Evolutionary conservation across 2,113 vertebrate genomes (phyloP), one percentile per base, ranked within the genome.

Genomic region (Cisticola juncidis): DNA sequence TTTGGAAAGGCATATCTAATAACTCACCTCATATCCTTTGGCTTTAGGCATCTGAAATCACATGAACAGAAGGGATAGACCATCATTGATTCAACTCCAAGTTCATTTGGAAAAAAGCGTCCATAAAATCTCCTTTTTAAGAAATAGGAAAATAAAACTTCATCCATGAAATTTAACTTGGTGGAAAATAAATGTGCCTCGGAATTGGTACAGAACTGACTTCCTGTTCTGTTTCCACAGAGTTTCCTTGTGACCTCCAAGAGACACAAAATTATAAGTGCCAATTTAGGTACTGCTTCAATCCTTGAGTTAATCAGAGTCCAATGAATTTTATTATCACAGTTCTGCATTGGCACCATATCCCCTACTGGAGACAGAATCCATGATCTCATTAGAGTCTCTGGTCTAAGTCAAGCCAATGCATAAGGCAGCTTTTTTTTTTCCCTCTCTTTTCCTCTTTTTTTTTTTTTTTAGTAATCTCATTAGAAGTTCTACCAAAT

Each of bases 1-100:
- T 84, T 94, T 93, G 94, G 77, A 95, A 97, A 98, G 90, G 50
- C 93, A 96, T 96, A 96, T 96, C 96, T 98, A 98, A 98, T 97
- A 98, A 97, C 90, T 74, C 87, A 92, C 88, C 88, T 96, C 85
- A 88, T 95, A 95, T 95, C 88, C 80, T 71, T 66, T 97, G 94
- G 92, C 95, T 98, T 95, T 96, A 95, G 88, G 97, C 88, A 94
- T 96, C 29, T 68, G 71, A 96, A 94, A 86, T 86, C 54, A 74
- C 60, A 81, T 25, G 87, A 97, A 97, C 96, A 98, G 96, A 97
- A 97, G 95, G 89, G 77, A 86, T 74, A 96, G 72, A 70, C 92
- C 97, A 96, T 92, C 97, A 96, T 92, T 26, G 77, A 93, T 97
- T 89, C 47, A 81, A 82, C 62, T 96, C 21, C 71, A 94, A 92